These are phyloP conservation scores for Drosophila mayaguana DNA, from an alignment of 2,888 invertebrate genomes.

Conservation along the genomic window DNA sequence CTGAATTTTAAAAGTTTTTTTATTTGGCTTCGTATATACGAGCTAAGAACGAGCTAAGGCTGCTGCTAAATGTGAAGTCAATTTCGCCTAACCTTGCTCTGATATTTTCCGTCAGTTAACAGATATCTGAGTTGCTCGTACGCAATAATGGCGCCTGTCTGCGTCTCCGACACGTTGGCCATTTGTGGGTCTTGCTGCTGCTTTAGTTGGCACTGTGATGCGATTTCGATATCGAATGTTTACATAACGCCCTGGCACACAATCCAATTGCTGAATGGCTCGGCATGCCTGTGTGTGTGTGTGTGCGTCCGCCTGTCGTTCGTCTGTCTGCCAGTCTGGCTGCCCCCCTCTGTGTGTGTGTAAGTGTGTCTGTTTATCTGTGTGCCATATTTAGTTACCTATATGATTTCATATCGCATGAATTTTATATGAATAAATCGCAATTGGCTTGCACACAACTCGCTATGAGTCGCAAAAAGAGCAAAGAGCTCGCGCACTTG, in stretches of 20 bases:
- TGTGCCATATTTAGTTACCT: slow-evolving; percentile 79
- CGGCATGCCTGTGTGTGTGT: slow-evolving; percentile 1
- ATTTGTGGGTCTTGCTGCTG: slow-evolving; percentile 36
- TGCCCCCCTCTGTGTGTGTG: slow-evolving; percentile 38
- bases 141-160: slow-evolving; percentile 58
- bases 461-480: slow-evolving; percentile 19
- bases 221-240: slow-evolving; percentile 69
- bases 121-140: slow-evolving; percentile 65
- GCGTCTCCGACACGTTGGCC: slow-evolving; percentile 22
- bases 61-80: not conserved
- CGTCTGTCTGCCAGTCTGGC: slow-evolving; percentile 23
- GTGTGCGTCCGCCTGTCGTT: slow-evolving; percentile 28
- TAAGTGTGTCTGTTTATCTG: slow-evolving; percentile 31
- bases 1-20: no score
- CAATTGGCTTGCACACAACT: slow-evolving; percentile 77
- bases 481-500: slow-evolving; percentile 52
- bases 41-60: not conserved
- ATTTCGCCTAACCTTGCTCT: slow-evolving; percentile 17
- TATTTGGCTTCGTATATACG: no score
- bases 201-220: slow-evolving; percentile 40
- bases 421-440: slow-evolving; percentile 80
- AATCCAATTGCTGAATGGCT: slow-evolving; percentile 74
- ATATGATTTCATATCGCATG: slow-evolving; percentile 80
- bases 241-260: slow-evolving; percentile 79
- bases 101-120: slow-evolving; percentile 48